Evolutionary conservation across 2,888 invertebrate genomes (phyloP).

Genomic region (Pegoplata infirma): DNA sequence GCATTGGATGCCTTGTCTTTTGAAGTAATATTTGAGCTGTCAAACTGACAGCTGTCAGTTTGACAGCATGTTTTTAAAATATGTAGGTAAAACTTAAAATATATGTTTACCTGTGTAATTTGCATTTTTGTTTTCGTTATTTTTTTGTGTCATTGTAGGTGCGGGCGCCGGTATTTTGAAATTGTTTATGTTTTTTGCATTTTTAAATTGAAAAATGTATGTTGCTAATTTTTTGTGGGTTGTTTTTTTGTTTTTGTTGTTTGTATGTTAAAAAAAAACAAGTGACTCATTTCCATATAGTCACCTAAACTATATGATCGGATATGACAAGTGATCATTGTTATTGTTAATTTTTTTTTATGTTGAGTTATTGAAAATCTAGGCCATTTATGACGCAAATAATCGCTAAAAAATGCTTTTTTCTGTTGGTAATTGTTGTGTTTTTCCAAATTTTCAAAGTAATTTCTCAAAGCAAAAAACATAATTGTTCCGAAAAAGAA

Average conservation of each 20-base stretch:
- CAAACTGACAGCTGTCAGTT: too few relatives aligned
- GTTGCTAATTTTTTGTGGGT: not conserved
- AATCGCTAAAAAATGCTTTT: not conserved
- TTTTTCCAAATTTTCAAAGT: not conserved
- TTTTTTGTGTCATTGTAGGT: not conserved
- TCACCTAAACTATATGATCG: conserved; percentile 11
- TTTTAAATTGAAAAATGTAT: not conserved
- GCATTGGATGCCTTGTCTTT: too few relatives aligned
- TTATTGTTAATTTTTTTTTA: not conserved
- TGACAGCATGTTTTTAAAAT: too few relatives aligned
- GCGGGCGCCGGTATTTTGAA: not conserved
- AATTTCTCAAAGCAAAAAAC: not conserved
- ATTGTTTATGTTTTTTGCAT: not conserved
- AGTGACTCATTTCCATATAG: not conserved
- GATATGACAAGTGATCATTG: conserved; percentile 40
- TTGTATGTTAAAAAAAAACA: not conserved
- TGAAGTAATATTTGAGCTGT: too few relatives aligned
- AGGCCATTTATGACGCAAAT: conserved; percentile 52
- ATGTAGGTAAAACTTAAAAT: too few relatives aligned
- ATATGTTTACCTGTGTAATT: not conserved
- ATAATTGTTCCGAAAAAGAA: too few relatives aligned
- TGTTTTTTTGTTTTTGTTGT: not conserved
- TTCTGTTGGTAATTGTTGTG: not conserved
- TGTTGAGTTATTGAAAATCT: conserved; percentile 35
- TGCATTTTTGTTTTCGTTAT: not conserved